These are phyloP conservation scores for Papilio demoleus DNA, from an alignment of 2,888 invertebrate species.

Conservation along the genomic window DNA sequence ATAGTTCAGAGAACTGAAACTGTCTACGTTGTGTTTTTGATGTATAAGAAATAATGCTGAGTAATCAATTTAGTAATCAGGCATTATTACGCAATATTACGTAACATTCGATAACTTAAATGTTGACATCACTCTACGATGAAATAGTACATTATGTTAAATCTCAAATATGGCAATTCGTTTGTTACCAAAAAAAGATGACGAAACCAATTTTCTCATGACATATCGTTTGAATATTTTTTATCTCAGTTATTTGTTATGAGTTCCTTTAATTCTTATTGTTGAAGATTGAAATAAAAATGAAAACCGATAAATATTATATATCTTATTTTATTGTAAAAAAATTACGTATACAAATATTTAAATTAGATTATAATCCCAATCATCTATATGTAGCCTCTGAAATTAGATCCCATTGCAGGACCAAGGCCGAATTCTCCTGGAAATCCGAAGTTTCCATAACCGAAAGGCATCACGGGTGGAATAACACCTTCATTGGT, in stretches of 20 bases:
- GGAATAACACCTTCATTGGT: conserved; percentile 27
- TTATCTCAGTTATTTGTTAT: too few species aligned
- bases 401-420: conserved; percentile 15
- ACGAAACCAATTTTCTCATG: too few species aligned
- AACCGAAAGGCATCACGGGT: conserved; percentile 30
- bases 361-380: not conserved
- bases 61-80: too few species aligned
- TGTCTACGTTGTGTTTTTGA: not conserved
- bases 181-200: too few species aligned
- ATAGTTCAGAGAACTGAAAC: not conserved
- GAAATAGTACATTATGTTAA: too few species aligned
- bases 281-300: not conserved
- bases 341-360: not conserved
- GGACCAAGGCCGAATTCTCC: conserved; percentile 29
- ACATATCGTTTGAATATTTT: too few species aligned
- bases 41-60: not conserved
- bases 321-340: conserved; percentile 11
- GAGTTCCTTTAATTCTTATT: too few species aligned
- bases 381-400: not conserved
- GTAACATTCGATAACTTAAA: too few species aligned
- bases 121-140: too few species aligned
- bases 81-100: too few species aligned
- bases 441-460: conserved; percentile 31
- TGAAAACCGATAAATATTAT: not conserved
- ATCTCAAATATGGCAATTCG: too few species aligned